Conservation (phyloP, 2,888 invertebrate genomes). For the Caenorhabditis sp. region DNA sequence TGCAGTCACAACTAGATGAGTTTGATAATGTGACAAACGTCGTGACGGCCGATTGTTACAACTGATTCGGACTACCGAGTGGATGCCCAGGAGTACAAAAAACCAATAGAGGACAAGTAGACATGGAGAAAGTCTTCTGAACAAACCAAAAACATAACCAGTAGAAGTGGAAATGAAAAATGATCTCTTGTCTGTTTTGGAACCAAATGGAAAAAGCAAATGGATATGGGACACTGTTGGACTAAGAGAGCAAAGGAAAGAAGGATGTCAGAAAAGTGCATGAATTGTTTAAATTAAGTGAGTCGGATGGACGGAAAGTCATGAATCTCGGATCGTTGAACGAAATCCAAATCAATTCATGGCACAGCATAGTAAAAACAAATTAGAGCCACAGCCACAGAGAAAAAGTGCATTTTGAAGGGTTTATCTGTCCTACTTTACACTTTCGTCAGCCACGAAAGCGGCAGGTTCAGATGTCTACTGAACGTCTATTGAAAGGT, state of each 20-base stretch:
- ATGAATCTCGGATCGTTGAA: slow-evolving; percentile 15
- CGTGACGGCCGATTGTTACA: slow-evolving; percentile 22
- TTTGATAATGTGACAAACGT: slow-evolving; percentile 44
- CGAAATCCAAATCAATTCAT: slow-evolving; percentile 30
- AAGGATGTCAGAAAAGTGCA: not conserved
- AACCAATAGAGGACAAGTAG: not conserved
- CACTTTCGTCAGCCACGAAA: slow-evolving; percentile 22
- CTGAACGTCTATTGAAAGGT: slow-evolving; percentile 35
- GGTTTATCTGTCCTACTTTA: slow-evolving; percentile 18
- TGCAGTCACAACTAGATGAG: slow-evolving; percentile 44
- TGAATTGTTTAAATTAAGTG: slow-evolving; percentile 40
- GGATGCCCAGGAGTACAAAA: slow-evolving; percentile 5
- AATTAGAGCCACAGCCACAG: slow-evolving; percentile 26
- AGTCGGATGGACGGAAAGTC: slow-evolving; percentile 17
- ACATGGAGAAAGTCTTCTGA: not conserved
- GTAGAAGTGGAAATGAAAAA: not conserved
- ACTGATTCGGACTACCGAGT: slow-evolving; percentile 3
- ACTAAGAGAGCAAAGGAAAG: not conserved
- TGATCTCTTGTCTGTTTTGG: slow-evolving; percentile 4
- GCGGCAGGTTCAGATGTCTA: slow-evolving; percentile 42
- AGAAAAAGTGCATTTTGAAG: slow-evolving; percentile 53
- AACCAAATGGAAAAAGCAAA: slow-evolving; percentile 2
- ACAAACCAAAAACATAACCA: not conserved
- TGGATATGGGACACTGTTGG: not conserved
- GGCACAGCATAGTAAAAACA: slow-evolving; percentile 31